Base-by-base conservation (phyloP, 1,140 invertebrate species). In the Capitella teleta region DNA sequence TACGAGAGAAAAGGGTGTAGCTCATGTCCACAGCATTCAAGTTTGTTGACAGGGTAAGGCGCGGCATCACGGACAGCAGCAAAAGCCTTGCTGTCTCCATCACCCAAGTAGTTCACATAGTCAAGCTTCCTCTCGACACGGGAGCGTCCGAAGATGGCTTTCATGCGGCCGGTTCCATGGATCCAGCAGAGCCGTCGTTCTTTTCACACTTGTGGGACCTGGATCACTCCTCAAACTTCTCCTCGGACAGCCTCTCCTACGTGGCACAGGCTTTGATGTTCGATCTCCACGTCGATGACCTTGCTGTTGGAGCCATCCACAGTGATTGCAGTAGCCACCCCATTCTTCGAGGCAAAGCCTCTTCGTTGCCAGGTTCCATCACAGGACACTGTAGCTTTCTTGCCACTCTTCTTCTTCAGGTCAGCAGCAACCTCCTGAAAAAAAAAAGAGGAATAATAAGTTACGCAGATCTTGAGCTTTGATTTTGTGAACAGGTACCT, bases 141-240 rank as follows among this genome's bases (percentile, higher is more conserved):
- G 12, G 49, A 51, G 14, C 49, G 49, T 16, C 26, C 14, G 38
- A 51, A 51, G 21, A 51, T 51, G 12, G 24, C 28, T n/a, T 30
- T 28, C 8, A 45, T 51, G 24, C 49, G 28, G 49, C 49, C 55
- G 49, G 50, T 67, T 47, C 59, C 59, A 25, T 57, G 54, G 6
- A 60, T 41, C 49, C 63, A 64, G 37, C 66, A 67, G 51, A 51
- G 36, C 51, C 47, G 19, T 52, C 45, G 34, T 37, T 49, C 30
- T 36, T 25, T 28, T 52, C 28, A 23, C 45, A 52, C 21, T n/a
- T n/a, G n/a, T n/a, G n/a, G n/a, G 25, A 19, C 25, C 10, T 24
- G 26, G 40, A 40, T 19, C 16, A 19, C 46, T 42, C 41, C 40
- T 26, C 8, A 26, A 43, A 14, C 16, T 19, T 30, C 24, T 51